These are phyloP conservation scores for Phrynocephalus forsythii DNA, from an alignment of 2,797 vertebrate species.

Conservation along the genomic window DNA sequence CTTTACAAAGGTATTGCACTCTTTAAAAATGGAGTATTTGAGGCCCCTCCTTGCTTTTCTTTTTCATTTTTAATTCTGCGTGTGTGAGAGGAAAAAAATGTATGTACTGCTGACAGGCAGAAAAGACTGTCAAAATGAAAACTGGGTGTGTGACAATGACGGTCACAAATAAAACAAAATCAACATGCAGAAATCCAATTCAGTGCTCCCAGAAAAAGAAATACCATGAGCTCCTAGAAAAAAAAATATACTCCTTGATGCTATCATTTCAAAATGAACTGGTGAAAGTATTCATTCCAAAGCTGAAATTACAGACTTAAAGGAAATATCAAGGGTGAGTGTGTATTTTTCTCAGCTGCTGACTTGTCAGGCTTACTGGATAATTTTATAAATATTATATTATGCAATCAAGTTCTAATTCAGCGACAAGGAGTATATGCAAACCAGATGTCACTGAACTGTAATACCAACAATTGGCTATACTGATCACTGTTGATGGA, in stretches of 20 bases:
- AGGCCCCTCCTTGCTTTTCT: not conserved
- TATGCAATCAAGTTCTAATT: slow-evolving; percentile 29
- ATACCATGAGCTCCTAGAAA: not conserved
- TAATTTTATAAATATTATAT: not conserved
- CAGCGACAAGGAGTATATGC: not conserved
- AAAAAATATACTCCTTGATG: not conserved
- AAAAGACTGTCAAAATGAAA: slow-evolving; percentile 8
- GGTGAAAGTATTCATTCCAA: not conserved
- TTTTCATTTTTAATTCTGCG: not conserved
- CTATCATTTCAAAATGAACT: not conserved
- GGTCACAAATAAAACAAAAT: not conserved
- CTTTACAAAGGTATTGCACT: not conserved
- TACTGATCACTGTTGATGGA: not conserved
- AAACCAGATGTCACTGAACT: not conserved
- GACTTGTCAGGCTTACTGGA: not conserved
- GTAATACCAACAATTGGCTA: not conserved
- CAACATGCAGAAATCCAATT: not conserved
- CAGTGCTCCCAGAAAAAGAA: too few relatives aligned
- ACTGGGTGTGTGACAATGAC: not conserved
- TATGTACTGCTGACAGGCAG: slow-evolving; percentile 15
- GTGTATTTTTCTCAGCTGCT: not conserved
- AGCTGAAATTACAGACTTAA: not conserved
- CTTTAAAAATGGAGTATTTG: not conserved
- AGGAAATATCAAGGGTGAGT: not conserved
- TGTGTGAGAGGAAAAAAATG: slow-evolving; percentile 1